Evolutionary conservation across 2,888 invertebrate genomes (phyloP), one percentile per base, ranked within the genome.

Genomic region (Nomada fabriciana): DNA sequence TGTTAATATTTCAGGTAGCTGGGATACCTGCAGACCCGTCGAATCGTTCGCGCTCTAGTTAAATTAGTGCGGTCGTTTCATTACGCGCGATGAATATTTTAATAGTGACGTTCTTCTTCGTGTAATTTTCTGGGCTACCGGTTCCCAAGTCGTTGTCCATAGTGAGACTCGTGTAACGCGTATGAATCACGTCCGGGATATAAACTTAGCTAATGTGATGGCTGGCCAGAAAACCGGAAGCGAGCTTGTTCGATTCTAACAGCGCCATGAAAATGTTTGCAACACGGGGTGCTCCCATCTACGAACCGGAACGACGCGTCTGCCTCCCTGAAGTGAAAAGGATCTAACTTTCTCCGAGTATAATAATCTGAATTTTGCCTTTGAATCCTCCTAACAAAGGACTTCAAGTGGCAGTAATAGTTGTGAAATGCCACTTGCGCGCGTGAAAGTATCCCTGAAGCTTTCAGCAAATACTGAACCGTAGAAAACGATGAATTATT

Each of bases 51-150:
- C 53, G 29, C 42, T 69, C 72, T 73, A 55, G 69, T 73, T 78
- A 78, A 86, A 86, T 86, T 86, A 86, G 77, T 63, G 57, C 60
- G 65, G 63, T 47, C 50, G 61, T 82, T 86, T 80, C 76, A 84
- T 84, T 86, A 86, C 75, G 69, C 72, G 68, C 68, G 75, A 86
- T 82, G 82, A 86, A 86, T 87, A 84, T 76, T 86, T 82, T 68
- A 83, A 76, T 69, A 52, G 77, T 61, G 57, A 29, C 69, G 74
- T 85, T 76, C 59, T 82, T 59, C 76, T 80, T 64, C 68, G 47
- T 36, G 81, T 86, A 85, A 86, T 86, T 86, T 86, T 83, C 79
- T 77, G 50, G 64, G 15, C 72, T 59, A 20, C 25, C 75, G 55
- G 25, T 18, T 23, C 23, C 47, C 25, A 42, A 43, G 55, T 83